These are phyloP conservation scores for Hirudinaria manillensis DNA, from an alignment of 2,888 invertebrate genomes.

Conservation along the genomic window DNA sequence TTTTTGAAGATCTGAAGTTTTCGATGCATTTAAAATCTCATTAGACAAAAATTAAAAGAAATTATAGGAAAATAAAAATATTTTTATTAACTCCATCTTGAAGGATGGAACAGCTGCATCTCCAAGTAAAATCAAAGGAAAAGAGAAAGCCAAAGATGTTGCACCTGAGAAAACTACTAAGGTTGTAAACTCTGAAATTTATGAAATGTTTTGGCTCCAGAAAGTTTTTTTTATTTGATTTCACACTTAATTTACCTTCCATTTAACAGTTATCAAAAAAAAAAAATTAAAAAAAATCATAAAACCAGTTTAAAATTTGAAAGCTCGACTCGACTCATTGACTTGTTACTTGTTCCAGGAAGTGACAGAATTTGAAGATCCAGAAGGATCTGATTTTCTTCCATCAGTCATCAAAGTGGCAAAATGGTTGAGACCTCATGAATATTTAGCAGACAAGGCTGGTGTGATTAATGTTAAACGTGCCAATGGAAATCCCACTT, in stretches of 20 bases:
- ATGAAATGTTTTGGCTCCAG: background rate
- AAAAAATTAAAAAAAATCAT: background rate
- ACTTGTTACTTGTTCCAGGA: constrained; percentile 6
- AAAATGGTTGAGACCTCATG: constrained; percentile 27
- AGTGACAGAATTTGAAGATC: constrained; percentile 11
- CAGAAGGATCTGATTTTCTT: constrained; percentile 11
- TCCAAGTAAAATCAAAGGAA: background rate
- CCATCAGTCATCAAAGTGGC: background rate
- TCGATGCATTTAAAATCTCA: background rate
- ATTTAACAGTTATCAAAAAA: background rate
- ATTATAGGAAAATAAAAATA: background rate
- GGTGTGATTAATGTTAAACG: too few relatives aligned
- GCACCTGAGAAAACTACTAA: background rate
- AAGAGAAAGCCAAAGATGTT: constrained; percentile 18
- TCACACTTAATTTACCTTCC: background rate
- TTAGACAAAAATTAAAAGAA: background rate
- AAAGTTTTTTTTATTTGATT: background rate
- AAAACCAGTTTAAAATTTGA: background rate
- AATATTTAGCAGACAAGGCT: constrained; percentile 1
- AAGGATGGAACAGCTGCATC: constrained; percentile 1
- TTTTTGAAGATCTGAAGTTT: background rate
- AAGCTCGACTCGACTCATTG: background rate
- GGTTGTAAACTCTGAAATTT: background rate
- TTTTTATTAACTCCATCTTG: background rate
- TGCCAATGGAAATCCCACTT: too few relatives aligned